Conservation (phyloP, 2,888 invertebrate species). For the Cynaeus angustus region DNA sequence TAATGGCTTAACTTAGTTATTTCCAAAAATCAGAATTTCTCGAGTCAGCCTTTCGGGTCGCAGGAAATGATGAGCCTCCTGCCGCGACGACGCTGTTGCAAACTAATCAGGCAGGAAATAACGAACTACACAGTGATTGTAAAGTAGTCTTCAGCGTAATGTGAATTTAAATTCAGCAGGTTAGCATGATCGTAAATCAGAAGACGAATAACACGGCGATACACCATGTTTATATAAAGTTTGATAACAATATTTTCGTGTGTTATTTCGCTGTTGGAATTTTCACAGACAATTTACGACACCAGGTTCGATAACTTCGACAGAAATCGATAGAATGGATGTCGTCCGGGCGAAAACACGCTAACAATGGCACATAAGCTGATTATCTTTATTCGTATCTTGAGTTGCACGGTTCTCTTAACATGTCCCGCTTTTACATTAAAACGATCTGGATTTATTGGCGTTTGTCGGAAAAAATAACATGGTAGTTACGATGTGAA, state of each 20-base stretch:
- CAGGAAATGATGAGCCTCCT: constrained; percentile 6
- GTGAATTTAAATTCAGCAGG: constrained; percentile 2
- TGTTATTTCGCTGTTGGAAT: too few species aligned
- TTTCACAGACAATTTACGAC: constrained; percentile 38
- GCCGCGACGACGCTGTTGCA: constrained; percentile 1
- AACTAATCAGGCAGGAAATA: constrained; percentile 16
- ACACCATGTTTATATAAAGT: constrained; percentile 35
- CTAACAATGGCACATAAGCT: constrained; percentile 39
- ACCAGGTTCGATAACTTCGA: constrained; percentile 31
- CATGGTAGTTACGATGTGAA: neutral
- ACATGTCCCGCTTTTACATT: constrained; percentile 17
- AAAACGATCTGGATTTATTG: constrained; percentile 31
- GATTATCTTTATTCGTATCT: constrained; percentile 43
- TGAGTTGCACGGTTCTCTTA: constrained; percentile 26
- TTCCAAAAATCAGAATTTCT: neutral
- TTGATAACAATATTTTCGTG: constrained; percentile 29
- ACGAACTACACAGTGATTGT: constrained; percentile 5
- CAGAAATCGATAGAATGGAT: constrained; percentile 32
- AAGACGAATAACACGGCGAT: neutral
- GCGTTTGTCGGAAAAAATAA: neutral
- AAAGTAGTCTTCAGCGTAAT: neutral
- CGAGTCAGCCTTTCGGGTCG: neutral
- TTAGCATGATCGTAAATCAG: neutral
- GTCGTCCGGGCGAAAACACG: constrained; percentile 42
- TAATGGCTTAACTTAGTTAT: neutral